Evolutionary conservation across 2,888 invertebrate species (phyloP).

Genomic region (Lathronympha strigana): DNA sequence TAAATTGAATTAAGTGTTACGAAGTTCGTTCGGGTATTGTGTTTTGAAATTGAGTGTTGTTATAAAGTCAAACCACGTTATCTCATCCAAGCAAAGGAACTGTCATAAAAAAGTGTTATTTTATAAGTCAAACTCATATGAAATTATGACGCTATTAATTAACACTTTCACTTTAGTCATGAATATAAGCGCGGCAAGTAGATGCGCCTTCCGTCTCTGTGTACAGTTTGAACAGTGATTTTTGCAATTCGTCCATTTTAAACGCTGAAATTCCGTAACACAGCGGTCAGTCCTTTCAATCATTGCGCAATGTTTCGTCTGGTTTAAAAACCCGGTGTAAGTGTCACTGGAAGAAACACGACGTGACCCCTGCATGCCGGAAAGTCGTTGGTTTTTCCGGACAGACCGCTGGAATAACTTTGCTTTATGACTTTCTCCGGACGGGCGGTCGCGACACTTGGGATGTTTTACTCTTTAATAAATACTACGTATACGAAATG

Average conservation of each 20-base stretch:
- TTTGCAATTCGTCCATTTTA: neutral
- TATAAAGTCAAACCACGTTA: too few species aligned
- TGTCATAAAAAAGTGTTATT: too few species aligned
- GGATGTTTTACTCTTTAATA: slow-evolving; percentile 20
- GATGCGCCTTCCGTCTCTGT: too few species aligned
- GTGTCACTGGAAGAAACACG: slow-evolving; percentile 24
- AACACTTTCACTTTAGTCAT: too few species aligned
- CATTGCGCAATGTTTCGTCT: slow-evolving; percentile 15
- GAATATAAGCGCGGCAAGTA: too few species aligned
- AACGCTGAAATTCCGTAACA: neutral
- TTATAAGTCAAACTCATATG: too few species aligned
- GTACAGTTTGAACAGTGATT: too few species aligned
- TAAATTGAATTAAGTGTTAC: too few species aligned
- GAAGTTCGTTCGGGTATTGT: too few species aligned
- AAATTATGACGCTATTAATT: too few species aligned
- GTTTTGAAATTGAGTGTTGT: too few species aligned
- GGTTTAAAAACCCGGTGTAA: slow-evolving; percentile 22
- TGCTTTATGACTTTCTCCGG: slow-evolving; percentile 29
- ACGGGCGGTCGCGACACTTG: slow-evolving; percentile 2
- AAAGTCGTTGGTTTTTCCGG: slow-evolving; percentile 41
- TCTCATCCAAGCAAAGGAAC: too few species aligned
- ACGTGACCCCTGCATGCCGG: slow-evolving; percentile 20
- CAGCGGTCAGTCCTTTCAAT: slow-evolving; percentile 7
- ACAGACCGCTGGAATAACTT: slow-evolving; percentile 31
- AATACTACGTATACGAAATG: slow-evolving; percentile 6